Evolutionary conservation across 2,888 invertebrate species (phyloP).

Genomic region (Ophion obscuratus): DNA sequence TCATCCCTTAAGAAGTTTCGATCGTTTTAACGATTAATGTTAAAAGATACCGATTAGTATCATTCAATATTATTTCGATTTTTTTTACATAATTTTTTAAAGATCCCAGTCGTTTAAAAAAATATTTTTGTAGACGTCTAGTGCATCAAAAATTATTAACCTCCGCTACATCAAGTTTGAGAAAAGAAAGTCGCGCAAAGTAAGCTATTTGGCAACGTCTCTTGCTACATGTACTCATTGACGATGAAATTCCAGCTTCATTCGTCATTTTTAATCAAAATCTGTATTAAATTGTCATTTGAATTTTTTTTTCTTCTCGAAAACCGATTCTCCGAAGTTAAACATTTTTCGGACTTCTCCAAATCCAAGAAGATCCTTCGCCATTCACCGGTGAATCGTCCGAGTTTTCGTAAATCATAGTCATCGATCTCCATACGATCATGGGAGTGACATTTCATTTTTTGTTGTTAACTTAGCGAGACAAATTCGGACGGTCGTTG

Average conservation of each 20-base stretch:
- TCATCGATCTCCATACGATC: neutral
- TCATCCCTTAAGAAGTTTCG: neutral
- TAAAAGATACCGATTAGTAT: neutral
- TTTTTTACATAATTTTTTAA: neutral
- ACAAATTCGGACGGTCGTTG: constrained; percentile 89
- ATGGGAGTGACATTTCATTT: neutral
- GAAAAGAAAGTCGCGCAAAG: too few relatives aligned
- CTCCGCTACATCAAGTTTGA: neutral
- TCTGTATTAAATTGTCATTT: too few relatives aligned
- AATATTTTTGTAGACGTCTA: too few relatives aligned
- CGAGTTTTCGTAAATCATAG: neutral
- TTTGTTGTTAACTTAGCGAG: constrained; percentile 67
- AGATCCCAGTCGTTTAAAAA: too few relatives aligned
- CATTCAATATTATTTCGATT: neutral
- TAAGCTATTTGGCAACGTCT: too few relatives aligned
- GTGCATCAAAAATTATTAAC: neutral
- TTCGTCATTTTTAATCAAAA: too few relatives aligned
- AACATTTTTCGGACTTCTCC: too few relatives aligned
- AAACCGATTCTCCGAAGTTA: too few relatives aligned
- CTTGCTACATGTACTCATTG: too few relatives aligned
- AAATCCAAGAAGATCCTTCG: too few relatives aligned
- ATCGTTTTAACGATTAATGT: neutral
- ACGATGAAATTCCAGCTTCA: too few relatives aligned
- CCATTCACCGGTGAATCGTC: neutral
- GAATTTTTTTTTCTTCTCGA: too few relatives aligned